These are phyloP conservation scores for Diaprepes abbreviatus DNA, from an alignment of 2,888 invertebrate species.

Conservation along the genomic window DNA sequence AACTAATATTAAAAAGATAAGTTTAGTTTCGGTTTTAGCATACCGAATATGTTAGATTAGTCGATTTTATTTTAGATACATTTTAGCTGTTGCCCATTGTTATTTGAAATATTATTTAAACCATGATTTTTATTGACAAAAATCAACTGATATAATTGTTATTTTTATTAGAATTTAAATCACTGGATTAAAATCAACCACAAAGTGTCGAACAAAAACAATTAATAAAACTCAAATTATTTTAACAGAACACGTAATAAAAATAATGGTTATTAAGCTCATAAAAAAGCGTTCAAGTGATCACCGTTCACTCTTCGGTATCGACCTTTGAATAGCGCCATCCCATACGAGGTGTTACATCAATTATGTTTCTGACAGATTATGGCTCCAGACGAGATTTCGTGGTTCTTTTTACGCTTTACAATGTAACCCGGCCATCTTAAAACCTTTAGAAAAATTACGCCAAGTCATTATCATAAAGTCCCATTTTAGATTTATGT, in stretches of 20 bases:
- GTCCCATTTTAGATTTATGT: constrained; percentile 17
- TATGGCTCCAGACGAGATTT: constrained; percentile 61
- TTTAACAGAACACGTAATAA: neutral
- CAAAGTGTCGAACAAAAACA: too few relatives aligned
- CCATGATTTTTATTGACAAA: too few relatives aligned
- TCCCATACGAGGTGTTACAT: constrained; percentile 61
- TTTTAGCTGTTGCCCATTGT: too few relatives aligned
- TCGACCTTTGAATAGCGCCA: constrained; percentile 25
- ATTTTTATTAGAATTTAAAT: too few relatives aligned
- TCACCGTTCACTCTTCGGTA: neutral
- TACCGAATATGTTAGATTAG: too few relatives aligned
- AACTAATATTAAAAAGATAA: too few relatives aligned
- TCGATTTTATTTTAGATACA: too few relatives aligned
- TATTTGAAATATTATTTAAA: too few relatives aligned
- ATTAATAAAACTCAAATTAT: neutral
- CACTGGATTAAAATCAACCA: too few relatives aligned
- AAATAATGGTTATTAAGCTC: neutral
- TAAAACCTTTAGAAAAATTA: constrained; percentile 1
- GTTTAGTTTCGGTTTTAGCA: too few relatives aligned
- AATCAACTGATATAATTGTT: too few relatives aligned
- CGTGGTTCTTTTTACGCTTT: constrained; percentile 47
- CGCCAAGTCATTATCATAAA: constrained; percentile 12
- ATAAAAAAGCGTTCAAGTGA: constrained; percentile 2
- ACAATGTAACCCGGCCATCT: constrained; percentile 2
- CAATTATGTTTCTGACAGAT: constrained; percentile 63